Percentiles rank a stretch among this genome's conserved stretches.
Evolutionary conservation across 2,888 invertebrate genomes (phyloP).

Genomic region (Cosmia trapezina): DNA sequence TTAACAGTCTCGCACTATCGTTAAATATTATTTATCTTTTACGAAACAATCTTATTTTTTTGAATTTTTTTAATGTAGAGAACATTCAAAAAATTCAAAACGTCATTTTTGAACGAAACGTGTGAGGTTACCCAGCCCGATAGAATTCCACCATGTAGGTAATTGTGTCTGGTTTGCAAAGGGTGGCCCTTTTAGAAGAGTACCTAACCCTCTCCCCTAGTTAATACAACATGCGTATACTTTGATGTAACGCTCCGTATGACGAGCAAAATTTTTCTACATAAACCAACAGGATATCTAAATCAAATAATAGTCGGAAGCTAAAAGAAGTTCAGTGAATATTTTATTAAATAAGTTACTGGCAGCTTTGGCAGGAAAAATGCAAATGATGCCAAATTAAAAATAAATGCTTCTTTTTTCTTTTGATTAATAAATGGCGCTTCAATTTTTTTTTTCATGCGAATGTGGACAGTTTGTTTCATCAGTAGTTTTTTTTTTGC

Average conservation of each 20-base stretch:
- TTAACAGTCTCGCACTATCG: no score
- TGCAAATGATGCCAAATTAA: neutral
- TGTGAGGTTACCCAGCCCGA: neutral
- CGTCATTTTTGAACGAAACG: neutral
- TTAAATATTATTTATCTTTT: no score
- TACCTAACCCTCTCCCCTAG: neutral
- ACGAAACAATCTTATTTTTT: no score
- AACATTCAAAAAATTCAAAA: no score
- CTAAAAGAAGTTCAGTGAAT: conserved; percentile 3
- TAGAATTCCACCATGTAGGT: neutral
- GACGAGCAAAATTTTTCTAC: neutral
- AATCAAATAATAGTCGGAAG: no score
- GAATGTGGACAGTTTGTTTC: neutral
- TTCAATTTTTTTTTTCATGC: neutral
- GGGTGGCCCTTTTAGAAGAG: conserved; percentile 1
- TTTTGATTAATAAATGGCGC: conserved; percentile 1
- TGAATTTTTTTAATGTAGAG: no score
- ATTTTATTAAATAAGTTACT: conserved; percentile 3
- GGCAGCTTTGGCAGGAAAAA: conserved; percentile 14
- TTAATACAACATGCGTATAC: conserved; percentile 3
- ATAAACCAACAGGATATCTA: neutral
- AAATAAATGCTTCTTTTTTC: conserved; percentile 1
- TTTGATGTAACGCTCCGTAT: neutral
- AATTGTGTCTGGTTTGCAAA: conserved; percentile 24
- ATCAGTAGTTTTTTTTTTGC: neutral